Base-by-base conservation (phyloP, 2,888 invertebrate species). In the Epiperipatus broadwayi region DNA sequence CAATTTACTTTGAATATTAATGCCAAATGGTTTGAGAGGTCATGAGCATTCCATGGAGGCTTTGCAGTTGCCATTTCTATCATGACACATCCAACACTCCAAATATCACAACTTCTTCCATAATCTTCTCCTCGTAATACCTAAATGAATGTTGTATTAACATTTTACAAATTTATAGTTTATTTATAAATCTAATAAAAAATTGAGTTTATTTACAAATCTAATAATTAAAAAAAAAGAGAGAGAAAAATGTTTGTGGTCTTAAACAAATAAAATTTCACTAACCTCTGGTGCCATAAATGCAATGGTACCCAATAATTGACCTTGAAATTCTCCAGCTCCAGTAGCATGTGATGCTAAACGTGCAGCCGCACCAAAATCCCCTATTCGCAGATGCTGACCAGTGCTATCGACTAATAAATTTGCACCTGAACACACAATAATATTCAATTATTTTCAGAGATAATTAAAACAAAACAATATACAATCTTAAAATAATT, bases 201-300 rank as follows among this genome's bases (percentile, higher is more conserved):
- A n/a, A n/a, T n/a, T n/a, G n/a, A n/a, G n/a, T n/a, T n/a, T n/a
- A n/a, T n/a, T n/a, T n/a, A n/a, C n/a, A n/a, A n/a, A n/a, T n/a
- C n/a, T n/a, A n/a, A n/a, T n/a, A n/a, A n/a, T n/a, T n/a, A n/a
- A n/a, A n/a, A n/a, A n/a, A n/a, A n/a, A n/a, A n/a, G n/a, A n/a
- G n/a, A n/a, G n/a, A n/a, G n/a, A n/a, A n/a, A n/a, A n/a, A n/a
- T n/a, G n/a, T n/a, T n/a, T n/a, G n/a, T n/a, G n/a, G n/a, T n/a
- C n/a, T n/a, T n/a, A n/a, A 16, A 18, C n/a, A 25, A 19, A 12
- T 10, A n/a, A n/a, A 10, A 21, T 15, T 10, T 16, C 4, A 25
- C 43, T 36, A 43, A 59, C 63, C 55, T 64, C 64, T 36, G 64
- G 64, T 27, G 64, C 64, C 63, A 64, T 64, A 46, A 64, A 64